Percentiles rank a stretch among this genome's conserved stretches.
Evolutionary conservation across 2,888 invertebrate species (phyloP).

Genomic region (Drosophila helvetica): DNA sequence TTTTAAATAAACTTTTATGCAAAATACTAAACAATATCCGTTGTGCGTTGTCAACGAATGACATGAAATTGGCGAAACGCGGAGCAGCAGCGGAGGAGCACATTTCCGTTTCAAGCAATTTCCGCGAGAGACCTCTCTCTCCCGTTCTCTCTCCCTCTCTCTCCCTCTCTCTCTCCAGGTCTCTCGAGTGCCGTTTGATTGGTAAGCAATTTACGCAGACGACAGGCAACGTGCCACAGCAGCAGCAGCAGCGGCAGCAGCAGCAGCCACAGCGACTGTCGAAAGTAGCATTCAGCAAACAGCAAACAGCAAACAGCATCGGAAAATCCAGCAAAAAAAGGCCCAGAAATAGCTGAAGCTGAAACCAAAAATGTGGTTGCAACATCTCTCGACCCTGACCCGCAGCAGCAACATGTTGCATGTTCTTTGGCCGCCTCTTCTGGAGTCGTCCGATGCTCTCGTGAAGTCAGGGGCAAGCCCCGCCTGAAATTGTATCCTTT

Average conservation of each 20-base stretch:
- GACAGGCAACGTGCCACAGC: slow-evolving; percentile 15
- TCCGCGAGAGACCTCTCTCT: slow-evolving; percentile 59
- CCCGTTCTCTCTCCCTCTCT: slow-evolving; percentile 20
- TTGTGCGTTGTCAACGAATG: slow-evolving; percentile 76
- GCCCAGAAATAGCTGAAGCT: slow-evolving; percentile 12
- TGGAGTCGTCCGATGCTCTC: no score
- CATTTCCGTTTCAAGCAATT: slow-evolving; percentile 80
- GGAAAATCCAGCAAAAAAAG: slow-evolving; percentile 23
- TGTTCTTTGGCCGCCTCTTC: slow-evolving; percentile 37
- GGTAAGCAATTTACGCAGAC: slow-evolving; percentile 73
- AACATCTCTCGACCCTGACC: slow-evolving; percentile 63
- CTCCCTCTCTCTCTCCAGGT: slow-evolving; percentile 22
- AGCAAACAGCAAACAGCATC: slow-evolving; percentile 13
- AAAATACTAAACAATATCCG: slow-evolving; percentile 77
- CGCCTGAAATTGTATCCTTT: not conserved
- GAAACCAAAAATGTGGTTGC: slow-evolving; percentile 17
- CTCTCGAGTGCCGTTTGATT: slow-evolving; percentile 68
- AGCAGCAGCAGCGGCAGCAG: slow-evolving; percentile 27
- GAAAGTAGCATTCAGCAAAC: slow-evolving; percentile 8
- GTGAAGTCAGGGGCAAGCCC: slow-evolving; percentile 25
- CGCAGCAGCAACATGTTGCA: slow-evolving; percentile 73
- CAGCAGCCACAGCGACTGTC: slow-evolving; percentile 22
- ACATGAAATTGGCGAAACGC: slow-evolving; percentile 74
- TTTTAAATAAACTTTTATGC: slow-evolving; percentile 70
- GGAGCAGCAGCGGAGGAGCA: slow-evolving; percentile 51